Evolutionary conservation across 2,797 vertebrate genomes (phyloP).

Genomic region (Rhinichthys osculus): DNA sequence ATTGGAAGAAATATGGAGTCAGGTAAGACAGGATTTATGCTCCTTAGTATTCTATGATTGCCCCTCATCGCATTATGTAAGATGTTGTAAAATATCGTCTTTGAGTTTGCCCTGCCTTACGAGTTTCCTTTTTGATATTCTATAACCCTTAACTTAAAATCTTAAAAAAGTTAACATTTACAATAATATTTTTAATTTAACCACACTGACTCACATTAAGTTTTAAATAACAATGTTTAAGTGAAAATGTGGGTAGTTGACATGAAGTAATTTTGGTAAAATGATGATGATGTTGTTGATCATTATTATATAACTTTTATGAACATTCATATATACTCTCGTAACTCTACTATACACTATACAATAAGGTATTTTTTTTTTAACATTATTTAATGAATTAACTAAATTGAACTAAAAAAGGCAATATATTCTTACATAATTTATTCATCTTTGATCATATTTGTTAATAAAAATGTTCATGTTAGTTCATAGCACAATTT

Average conservation of each 20-base stretch:
- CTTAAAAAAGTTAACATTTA: neutral
- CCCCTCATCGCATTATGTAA: neutral
- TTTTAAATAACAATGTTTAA: neutral
- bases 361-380: neutral
- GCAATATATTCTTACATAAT: neutral
- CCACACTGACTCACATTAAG: neutral
- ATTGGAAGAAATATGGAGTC: neutral
- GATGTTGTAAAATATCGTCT: conserved; percentile 13
- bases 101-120: neutral
- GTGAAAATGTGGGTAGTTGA: neutral
- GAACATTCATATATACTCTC: neutral
- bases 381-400: neutral
- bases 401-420: neutral
- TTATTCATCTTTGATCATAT: neutral
- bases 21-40: neutral
- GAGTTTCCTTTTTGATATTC: neutral
- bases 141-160: neutral
- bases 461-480: neutral
- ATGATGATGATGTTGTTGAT: neutral
- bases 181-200: neutral
- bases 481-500: neutral
- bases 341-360: neutral
- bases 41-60: neutral
- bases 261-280: neutral
- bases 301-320: neutral